Base-by-base conservation (phyloP, 1,140 invertebrate genomes). In the Caerostris darwini region DNA sequence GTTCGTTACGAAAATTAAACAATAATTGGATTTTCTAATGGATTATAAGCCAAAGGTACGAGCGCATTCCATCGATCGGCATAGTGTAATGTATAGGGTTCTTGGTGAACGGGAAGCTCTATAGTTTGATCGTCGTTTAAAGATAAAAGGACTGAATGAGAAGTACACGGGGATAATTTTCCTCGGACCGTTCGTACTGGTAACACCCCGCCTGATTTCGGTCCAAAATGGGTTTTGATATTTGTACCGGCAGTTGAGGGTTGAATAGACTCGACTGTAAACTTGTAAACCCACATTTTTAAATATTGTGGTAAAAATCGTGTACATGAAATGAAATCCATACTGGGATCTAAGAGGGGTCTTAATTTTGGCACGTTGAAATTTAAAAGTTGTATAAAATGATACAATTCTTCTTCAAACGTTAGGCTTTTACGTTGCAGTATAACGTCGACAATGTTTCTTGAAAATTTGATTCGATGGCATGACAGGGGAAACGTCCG, bases 21-120 rank as follows among this genome's bases (percentile, higher is more conserved):
- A 50, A 92, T 53, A 5, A 92, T 83, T 8, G 90, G 90, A 85
- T 92, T 92, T 54, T 92, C 81, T 10, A 92, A 57, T 3, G 90
- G 81, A 67, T 92, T 92, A 12, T 64, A 92, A 0, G 90, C 90
- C 4, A 92, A 67, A 3, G 77, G 77, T 10, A 92, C 5, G 0
- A 92, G 2, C 0, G 90, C 7, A 54, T 61, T 92, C n/a, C 53
- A 61, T 0, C 34, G 71, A 7, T 54, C 14, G 6, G 7, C 4
- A 3, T 58, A 91, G 53, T 91, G 57, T 54, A 17, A 14, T 4
- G 61, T 17, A 3, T 77, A 91, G 7, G 64, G 88, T 0, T 3
- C 0, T 3, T 34, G 12, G 0, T 59, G 17, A 1, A 2, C 10
- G 5, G 34, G 12, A 5, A 57, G 56, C 5, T 56, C n/a, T 8